Conservation (phyloP, 2,797 vertebrate species). For the Falco rusticolus region DNA sequence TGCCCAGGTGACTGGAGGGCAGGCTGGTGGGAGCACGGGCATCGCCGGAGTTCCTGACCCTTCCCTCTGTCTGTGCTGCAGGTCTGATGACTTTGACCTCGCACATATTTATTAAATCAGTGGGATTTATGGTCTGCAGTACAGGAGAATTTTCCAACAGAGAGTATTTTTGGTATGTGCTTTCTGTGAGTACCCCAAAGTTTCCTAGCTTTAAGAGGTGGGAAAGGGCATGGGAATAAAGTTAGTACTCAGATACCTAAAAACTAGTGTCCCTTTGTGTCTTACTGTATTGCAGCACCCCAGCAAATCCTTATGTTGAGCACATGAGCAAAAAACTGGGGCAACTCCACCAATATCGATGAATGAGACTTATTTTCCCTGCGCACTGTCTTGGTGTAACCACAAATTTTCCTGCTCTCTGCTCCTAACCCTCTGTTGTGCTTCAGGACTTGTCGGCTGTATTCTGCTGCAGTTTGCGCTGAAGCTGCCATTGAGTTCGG, state of each 20-base stretch:
- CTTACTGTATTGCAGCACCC: neutral
- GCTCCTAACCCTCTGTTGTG: neutral
- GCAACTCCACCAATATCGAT: fast-evolving
- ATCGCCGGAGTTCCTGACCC: fast-evolving
- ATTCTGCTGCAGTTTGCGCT: neutral
- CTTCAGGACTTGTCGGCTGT: neutral
- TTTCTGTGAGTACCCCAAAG: too few relatives aligned
- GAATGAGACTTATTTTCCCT: neutral
- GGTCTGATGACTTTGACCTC: neutral
- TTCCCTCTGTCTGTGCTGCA: neutral
- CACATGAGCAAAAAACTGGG: neutral
- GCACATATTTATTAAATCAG: fast-evolving
- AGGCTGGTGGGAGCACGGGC: neutral
- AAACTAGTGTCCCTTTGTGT: neutral
- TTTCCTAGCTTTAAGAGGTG: too few relatives aligned
- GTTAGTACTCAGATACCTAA: fast-evolving
- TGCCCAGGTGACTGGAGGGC: neutral
- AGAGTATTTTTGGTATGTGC: neutral
- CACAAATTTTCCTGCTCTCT: fast-evolving
- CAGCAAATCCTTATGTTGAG: neutral
- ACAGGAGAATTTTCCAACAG: neutral
- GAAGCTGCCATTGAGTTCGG: neutral
- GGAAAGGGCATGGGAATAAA: neutral
- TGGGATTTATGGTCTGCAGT: neutral
- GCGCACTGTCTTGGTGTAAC: fast-evolving